Base-by-base conservation (phyloP, 2,113 vertebrate genomes). In the Arenaria interpres region DNA sequence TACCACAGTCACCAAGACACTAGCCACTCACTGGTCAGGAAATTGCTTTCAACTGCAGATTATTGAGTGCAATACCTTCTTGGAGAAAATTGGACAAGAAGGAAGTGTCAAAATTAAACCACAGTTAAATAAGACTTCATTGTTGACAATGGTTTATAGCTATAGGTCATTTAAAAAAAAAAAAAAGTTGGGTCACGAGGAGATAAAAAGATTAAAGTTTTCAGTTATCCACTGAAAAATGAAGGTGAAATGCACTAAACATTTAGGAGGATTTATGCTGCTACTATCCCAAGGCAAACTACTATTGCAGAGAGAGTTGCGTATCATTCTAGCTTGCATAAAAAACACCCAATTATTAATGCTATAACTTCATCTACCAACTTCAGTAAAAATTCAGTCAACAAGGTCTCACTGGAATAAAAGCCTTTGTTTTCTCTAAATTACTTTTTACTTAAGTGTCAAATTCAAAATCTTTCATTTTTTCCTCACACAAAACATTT, bases 11-110 rank as follows among this genome's bases (percentile, higher is more conserved):
- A 95, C 77, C 85, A 85, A 85, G 67, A 66, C 74, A 93, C 59
- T 50, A 86, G 45, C 7, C 83, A 72, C 89, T 94, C 88, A 76
- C 88, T 96, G 91, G 80, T 82, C 86, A 96, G 88, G 88, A 96
- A 96, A 97, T 95, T 94, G 88, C 84, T 90, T 67, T 85, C 79
- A 89, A 24, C 86, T 92, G 91, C 56, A 84, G 63, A 54, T 69
- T 93, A 96, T 89, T 60, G 93, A 97, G 89, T 97, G 94, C 85
- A 92, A 95, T 53, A 72, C 60, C 39, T 95, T 90, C 92, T 85
- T 62, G 68, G 83, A 93, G 64, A 90, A 78, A 90, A 85, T 1
- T 91, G 64, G 64, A 72, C 75, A 85, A 90, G 85, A 90, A 95
- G 89, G 56, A 88, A 68, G 81, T 71, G 95, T 69, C 76, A 96